Percentiles rank a stretch among this genome's conserved stretches.
phyloP scores from a whole-genome alignment of 2,888 invertebrate genomes.

The Biston stratarius region DNA sequence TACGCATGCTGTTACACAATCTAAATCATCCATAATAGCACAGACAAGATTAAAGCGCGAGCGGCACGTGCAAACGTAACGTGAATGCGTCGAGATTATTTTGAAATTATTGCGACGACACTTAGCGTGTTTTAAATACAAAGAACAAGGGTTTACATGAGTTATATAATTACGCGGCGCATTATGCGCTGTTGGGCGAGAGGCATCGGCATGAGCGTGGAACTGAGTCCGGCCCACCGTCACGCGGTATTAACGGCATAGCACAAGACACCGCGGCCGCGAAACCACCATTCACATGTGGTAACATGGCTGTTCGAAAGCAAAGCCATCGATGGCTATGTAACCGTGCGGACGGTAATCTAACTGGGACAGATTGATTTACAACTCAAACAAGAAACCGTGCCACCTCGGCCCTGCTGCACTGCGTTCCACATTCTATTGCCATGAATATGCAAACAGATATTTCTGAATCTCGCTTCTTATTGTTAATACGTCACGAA shows the following conservation, averaged over 20 bases:
- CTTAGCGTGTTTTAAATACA: slow-evolving; percentile 74
- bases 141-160: slow-evolving; percentile 68
- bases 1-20: slow-evolving; percentile 37
- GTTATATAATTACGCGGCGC: slow-evolving; percentile 38
- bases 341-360: slow-evolving; percentile 73
- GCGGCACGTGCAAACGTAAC: slow-evolving; percentile 46
- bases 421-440: slow-evolving; percentile 75
- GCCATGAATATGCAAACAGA: slow-evolving; percentile 78
- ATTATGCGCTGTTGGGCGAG: slow-evolving; percentile 38
- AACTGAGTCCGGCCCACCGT: slow-evolving; percentile 52
- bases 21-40: slow-evolving; percentile 37
- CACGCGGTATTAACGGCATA: slow-evolving; percentile 44
- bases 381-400: slow-evolving; percentile 81
- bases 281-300: slow-evolving; percentile 68
- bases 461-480: slow-evolving; percentile 49
- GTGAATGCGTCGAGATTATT: slow-evolving; percentile 42
- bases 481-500: slow-evolving; percentile 37
- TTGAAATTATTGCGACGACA: slow-evolving; percentile 54
- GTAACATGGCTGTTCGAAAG: slow-evolving; percentile 75
- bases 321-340: slow-evolving; percentile 69
- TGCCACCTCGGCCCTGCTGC: slow-evolving; percentile 80
- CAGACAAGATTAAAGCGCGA: slow-evolving; percentile 47
- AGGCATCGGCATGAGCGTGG: slow-evolving; percentile 53
- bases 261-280: slow-evolving; percentile 48
- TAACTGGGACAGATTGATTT: slow-evolving; percentile 82